Evolutionary conservation across 2,888 invertebrate species (phyloP), one percentile per base, ranked within the genome.

Genomic region (Pterostichus niger): DNA sequence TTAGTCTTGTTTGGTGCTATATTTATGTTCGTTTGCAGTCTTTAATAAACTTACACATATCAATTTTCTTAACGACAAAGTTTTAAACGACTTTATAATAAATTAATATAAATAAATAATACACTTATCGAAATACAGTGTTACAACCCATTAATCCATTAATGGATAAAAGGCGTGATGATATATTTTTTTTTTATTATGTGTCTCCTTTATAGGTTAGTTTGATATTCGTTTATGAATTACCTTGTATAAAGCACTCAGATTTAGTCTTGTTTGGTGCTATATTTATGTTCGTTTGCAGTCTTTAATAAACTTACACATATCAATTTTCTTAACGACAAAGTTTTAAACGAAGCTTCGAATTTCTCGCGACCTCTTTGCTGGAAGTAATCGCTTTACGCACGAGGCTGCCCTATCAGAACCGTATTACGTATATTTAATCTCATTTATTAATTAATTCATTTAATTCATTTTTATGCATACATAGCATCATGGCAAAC

Each of bases 61-160:
- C 78, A 78, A 78, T 78, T 59, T 59, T 78, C 44, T 78, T 56
- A 78, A 78, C 78, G 59, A 44, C 78, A 59, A 78, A 78, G 78
- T 78, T 78, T 40, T 40, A 59, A 56, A 71, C 71, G 44, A 64
- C n/a, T n/a, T n/a, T n/a, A n/a, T n/a, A n/a, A n/a, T n/a, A n/a
- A n/a, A n/a, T n/a, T n/a, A n/a, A n/a, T n/a, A n/a, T n/a, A n/a
- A n/a, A n/a, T n/a, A n/a, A n/a, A n/a, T n/a, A n/a, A n/a, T n/a
- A n/a, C n/a, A n/a, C n/a, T n/a, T n/a, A n/a, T n/a, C n/a, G n/a
- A n/a, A n/a, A n/a, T n/a, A n/a, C n/a, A n/a, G n/a, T n/a, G n/a
- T n/a, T n/a, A n/a, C n/a, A n/a, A n/a, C n/a, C n/a, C n/a, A n/a
- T n/a, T n/a, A n/a, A n/a, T n/a, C n/a, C n/a, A n/a, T n/a, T n/a